A percentile compares a stretch with the other conserved stretches of the same genome.
These are phyloP conservation scores for Caenorhabditis sp. DNA, from an alignment of 2,888 invertebrate genomes.

Conservation along the genomic window DNA sequence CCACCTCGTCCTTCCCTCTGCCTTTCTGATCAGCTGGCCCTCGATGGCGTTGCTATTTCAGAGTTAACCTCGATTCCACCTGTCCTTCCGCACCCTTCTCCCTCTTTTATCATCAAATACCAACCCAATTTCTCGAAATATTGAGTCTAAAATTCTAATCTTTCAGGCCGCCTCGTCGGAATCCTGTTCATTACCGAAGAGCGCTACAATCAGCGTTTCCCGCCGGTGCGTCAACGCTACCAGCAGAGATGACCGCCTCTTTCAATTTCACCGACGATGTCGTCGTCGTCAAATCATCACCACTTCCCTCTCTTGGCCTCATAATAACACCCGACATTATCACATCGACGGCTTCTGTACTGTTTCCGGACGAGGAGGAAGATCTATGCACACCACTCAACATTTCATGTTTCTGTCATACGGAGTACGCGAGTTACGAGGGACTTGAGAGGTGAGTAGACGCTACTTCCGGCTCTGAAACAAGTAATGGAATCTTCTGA, in stretches of 20 bases:
- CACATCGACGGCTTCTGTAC: conserved; percentile 1
- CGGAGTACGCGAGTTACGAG: conserved; percentile 76
- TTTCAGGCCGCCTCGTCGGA: conserved; percentile 35
- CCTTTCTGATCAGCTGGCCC: conserved; percentile 24
- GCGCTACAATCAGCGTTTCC: conserved; percentile 23
- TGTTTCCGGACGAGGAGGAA: conserved; percentile 4
- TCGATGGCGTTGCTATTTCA: conserved; percentile 6
- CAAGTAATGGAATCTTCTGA: neutral
- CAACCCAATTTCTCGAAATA: no score
- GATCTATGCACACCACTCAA: conserved; percentile 70
- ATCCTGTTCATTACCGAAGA: conserved; percentile 38
- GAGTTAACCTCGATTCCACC: conserved; percentile 1
- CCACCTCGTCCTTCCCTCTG: conserved; percentile 5
- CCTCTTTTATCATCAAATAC: conserved; percentile 4
- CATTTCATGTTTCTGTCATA: conserved; percentile 75
- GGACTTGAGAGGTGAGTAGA: conserved; percentile 66
- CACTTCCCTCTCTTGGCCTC: neutral
- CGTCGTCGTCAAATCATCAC: neutral
- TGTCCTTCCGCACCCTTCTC: conserved; percentile 16
- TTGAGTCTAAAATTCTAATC: no score
- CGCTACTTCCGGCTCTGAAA: neutral
- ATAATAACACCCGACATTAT: conserved; percentile 1
- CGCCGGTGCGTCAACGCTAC: neutral
- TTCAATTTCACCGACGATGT: neutral
- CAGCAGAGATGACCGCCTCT: neutral